These are phyloP conservation scores for Argynnis bischoffii DNA, from an alignment of 2,888 invertebrate genomes.

Conservation along the genomic window DNA sequence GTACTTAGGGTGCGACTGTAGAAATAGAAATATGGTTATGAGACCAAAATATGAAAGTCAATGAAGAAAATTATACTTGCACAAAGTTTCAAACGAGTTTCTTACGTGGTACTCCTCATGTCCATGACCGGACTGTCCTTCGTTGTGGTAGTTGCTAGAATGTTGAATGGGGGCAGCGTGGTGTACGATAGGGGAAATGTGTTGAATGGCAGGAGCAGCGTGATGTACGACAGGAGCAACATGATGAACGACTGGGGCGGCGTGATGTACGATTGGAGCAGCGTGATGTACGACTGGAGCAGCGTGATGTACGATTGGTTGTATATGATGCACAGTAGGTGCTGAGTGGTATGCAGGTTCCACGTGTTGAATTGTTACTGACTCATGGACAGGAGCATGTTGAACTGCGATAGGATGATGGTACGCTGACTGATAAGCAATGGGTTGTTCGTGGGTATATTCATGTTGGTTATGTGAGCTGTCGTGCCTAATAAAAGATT, in stretches of 20 bases:
- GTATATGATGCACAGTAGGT: conserved; percentile 16
- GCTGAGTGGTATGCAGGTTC: conserved; percentile 37
- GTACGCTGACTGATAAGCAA: conserved; percentile 29
- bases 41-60: neutral
- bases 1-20: conserved; percentile 76
- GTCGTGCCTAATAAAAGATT: conserved; percentile 41
- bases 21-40: neutral
- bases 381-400: conserved; percentile 14
- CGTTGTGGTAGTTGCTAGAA: conserved; percentile 44
- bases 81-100: conserved; percentile 9
- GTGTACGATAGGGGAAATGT: conserved; percentile 29
- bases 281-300: conserved; percentile 32
- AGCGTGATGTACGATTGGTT: conserved; percentile 16
- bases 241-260: conserved; percentile 43
- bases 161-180: conserved; percentile 37
- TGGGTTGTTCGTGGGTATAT: conserved; percentile 21
- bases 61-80: neutral
- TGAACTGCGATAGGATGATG: conserved; percentile 20
- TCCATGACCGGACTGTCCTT: conserved; percentile 32
- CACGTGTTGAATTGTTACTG: conserved; percentile 18
- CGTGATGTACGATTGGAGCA: conserved; percentile 48
- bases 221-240: conserved; percentile 27
- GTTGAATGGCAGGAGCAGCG: conserved; percentile 31
- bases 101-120: conserved; percentile 61
- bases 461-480: conserved; percentile 32